Evolutionary conservation across 2,888 invertebrate genomes (phyloP), one percentile per base, ranked within the genome.

Genomic region (Seladonia tumulorum): DNA sequence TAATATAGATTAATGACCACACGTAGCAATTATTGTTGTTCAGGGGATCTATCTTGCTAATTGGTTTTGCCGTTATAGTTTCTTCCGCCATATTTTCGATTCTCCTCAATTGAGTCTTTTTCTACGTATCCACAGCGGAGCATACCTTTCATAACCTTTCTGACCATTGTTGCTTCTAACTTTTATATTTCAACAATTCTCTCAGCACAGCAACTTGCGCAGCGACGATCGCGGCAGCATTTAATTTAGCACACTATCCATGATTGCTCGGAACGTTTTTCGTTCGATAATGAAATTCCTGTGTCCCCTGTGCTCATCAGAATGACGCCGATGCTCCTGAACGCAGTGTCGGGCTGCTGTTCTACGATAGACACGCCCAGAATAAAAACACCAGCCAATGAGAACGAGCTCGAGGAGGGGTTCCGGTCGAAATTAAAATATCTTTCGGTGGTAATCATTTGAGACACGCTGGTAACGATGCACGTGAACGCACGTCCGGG

Each of bases 361-460:
- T 42, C 14, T 63, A 22, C 18, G 39, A 1, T 8, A 57, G 92
- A 86, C 91, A 91, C 93, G 93, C 93, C 93, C 92, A 81, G 72
- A 35, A 78, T 78, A 78, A 85, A 83, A 86, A 73, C 68, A 39
- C n/a, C 79, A 75, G 83, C 93, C 93, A 93, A 93, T 93, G 47
- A 87, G 81, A 77, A 79, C 83, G 35, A 35, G 68, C 71, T 72
- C 60, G 39, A 81, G 77, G 84, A 78, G 87, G 92, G 92, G 89
- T 39, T 90, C 83, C 85, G 83, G 81, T 53, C 81, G 89, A 92
- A 93, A 93, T 93, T 92, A 92, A 92, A 93, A 93, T 91, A 93
- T 92, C 90, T 90, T 92, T 91, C 85, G 70, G 81, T 82, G 80
- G 90, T 92, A 91, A 93, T 93, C 89, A 93, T 84, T 88, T 82